Conservation (phyloP, 2,888 invertebrate genomes). For the Ophion costatus region DNA sequence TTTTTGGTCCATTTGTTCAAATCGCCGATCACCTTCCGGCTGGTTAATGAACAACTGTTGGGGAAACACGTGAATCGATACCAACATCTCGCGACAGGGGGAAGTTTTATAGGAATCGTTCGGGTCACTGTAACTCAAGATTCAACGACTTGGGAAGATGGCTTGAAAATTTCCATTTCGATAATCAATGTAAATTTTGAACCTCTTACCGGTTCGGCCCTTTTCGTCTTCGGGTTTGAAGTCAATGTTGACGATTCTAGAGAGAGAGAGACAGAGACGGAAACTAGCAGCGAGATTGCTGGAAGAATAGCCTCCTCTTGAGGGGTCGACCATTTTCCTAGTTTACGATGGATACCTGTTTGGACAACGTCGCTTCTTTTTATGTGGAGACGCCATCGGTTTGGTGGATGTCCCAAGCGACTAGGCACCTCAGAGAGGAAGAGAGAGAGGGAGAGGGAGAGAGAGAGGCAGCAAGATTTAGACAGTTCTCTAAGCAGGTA, state of each 20-base stretch:
- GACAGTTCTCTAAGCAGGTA: conserved; percentile 12
- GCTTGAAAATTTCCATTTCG: neutral
- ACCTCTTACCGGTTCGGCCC: neutral
- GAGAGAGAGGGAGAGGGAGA: neutral
- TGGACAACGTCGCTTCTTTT: neutral
- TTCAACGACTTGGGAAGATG: neutral
- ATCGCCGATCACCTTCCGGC: neutral
- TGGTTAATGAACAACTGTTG: neutral
- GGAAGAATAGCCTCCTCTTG: neutral
- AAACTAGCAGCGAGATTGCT: neutral
- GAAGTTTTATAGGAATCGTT: conserved; percentile 62
- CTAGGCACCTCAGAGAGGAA: neutral
- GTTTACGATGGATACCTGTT: neutral
- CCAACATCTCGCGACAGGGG: conserved; percentile 1
- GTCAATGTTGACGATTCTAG: neutral
- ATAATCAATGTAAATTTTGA: neutral
- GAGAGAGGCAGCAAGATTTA: neutral
- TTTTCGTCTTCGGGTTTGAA: neutral
- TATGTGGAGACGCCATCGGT: neutral
- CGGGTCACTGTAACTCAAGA: neutral
- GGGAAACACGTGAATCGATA: neutral
- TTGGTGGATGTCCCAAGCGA: neutral
- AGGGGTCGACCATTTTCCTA: neutral
- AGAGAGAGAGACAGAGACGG: neutral
- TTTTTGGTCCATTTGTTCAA: neutral